A percentile compares a stretch with the other conserved stretches of the same genome.
These are phyloP conservation scores for Prunella himalayana DNA, from an alignment of 2,113 vertebrate genomes.

Conservation along the genomic window DNA sequence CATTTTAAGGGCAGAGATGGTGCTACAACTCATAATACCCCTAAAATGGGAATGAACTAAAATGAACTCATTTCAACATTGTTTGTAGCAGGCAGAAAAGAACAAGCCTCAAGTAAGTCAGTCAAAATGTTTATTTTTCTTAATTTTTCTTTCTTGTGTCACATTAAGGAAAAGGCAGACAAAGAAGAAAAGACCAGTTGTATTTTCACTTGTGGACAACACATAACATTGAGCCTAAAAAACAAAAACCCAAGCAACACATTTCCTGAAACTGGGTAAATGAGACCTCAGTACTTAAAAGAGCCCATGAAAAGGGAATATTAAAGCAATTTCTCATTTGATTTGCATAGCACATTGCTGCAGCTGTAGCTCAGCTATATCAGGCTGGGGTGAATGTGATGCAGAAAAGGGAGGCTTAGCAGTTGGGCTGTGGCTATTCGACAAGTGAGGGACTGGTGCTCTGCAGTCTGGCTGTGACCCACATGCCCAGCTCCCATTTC, in stretches of 20 bases:
- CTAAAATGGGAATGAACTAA: conserved; percentile 23
- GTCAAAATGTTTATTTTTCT: not conserved
- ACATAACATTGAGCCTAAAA: not conserved
- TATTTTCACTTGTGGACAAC: not conserved
- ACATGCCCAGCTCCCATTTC: not conserved
- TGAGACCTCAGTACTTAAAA: not conserved
- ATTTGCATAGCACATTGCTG: not conserved
- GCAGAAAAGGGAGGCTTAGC: not conserved
- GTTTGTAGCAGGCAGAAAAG: not conserved
- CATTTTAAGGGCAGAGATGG: not conserved
- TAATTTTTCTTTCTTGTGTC: not conserved
- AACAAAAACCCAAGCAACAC: not conserved
- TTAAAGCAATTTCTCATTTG: not conserved
- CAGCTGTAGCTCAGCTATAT: not conserved
- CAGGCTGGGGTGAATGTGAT: not conserved
- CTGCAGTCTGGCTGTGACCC: not conserved
- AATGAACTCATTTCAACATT: not conserved
- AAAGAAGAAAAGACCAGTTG: not conserved
- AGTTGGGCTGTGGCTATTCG: not conserved
- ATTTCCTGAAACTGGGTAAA: not conserved
- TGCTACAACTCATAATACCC: not conserved
- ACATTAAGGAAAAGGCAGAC: not conserved
- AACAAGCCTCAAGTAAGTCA: not conserved
- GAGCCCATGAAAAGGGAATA: not conserved
- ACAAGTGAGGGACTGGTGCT: not conserved